Percentiles rank a stretch among this genome's conserved stretches.
Evolutionary conservation across 2,888 invertebrate genomes (phyloP).

Genomic region (Pyrochroa serraticornis): DNA sequence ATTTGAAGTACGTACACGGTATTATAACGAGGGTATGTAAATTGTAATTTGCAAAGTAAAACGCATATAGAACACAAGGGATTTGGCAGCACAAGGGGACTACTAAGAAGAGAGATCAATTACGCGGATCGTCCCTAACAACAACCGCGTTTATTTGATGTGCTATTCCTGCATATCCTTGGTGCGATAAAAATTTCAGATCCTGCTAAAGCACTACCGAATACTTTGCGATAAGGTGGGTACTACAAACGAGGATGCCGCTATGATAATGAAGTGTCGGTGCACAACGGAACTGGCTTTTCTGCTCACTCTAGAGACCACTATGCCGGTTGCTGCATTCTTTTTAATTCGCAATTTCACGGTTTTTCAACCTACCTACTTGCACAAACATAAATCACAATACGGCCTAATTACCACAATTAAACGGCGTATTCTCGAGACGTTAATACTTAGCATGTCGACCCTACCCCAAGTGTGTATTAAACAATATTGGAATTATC

Average conservation of each 20-base stretch:
- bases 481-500: slow-evolving; percentile 10
- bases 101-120: slow-evolving; percentile 14
- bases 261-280: slow-evolving; percentile 27
- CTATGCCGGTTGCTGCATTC: slow-evolving; percentile 29
- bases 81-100: slow-evolving; percentile 17
- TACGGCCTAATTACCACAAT: slow-evolving; percentile 2
- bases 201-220: slow-evolving; percentile 8
- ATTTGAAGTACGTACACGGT: slow-evolving; percentile 29
- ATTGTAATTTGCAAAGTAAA: slow-evolving; percentile 35
- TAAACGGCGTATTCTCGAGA: not conserved
- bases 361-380: slow-evolving; percentile 20
- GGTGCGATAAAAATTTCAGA: slow-evolving; percentile 21
- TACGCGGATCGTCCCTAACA: slow-evolving; percentile 7
- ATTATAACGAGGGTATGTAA: slow-evolving; percentile 32
- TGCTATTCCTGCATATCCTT: slow-evolving; percentile 16
- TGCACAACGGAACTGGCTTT: slow-evolving; percentile 29
- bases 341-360: slow-evolving; percentile 32
- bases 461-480: not conserved
- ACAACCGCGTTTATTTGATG: slow-evolving; percentile 19
- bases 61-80: slow-evolving; percentile 25
- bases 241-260: slow-evolving; percentile 24
- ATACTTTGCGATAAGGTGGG: slow-evolving; percentile 19
- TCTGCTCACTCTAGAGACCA: slow-evolving; percentile 28
- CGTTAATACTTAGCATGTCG: not conserved
- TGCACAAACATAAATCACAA: too few relatives aligned